Percentiles rank a stretch among this genome's conserved stretches.
phyloP scores from a whole-genome alignment of 2,797 vertebrate genomes.

The Hydrolagus colliei region DNA sequence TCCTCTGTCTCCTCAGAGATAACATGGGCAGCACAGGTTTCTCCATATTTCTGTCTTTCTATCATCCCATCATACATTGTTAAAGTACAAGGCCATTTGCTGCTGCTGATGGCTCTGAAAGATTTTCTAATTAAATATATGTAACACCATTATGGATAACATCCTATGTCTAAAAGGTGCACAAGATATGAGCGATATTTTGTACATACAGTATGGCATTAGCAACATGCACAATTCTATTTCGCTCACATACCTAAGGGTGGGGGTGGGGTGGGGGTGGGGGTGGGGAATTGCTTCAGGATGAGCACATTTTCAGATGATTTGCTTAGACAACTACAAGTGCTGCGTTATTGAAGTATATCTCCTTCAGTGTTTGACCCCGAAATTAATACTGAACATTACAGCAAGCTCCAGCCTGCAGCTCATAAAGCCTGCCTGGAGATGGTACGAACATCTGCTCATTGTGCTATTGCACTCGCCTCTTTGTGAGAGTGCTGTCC shows the following conservation, averaged over 20 bases:
- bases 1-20: constrained; percentile 48
- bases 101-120: constrained; percentile 77
- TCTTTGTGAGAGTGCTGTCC: constrained; percentile 15
- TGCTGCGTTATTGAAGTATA: constrained; percentile 46
- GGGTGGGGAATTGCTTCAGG: constrained; percentile 42
- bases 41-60: constrained; percentile 53
- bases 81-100: constrained; percentile 50
- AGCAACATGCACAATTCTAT: constrained; percentile 76
- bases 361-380: constrained; percentile 45
- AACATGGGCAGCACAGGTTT: constrained; percentile 61
- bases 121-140: constrained; percentile 74
- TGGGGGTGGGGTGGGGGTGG: constrained; percentile 34
- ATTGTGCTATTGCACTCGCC: constrained; percentile 40
- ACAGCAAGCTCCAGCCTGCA: constrained; percentile 40
- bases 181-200: constrained; percentile 66
- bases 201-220: constrained; percentile 52
- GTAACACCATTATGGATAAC: constrained; percentile 65
- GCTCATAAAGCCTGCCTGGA: constrained; percentile 28
- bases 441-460: constrained; percentile 42
- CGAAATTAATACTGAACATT: constrained; percentile 46
- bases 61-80: constrained; percentile 46
- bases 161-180: constrained; percentile 59
- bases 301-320: constrained; percentile 47
- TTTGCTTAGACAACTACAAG: constrained; percentile 43
- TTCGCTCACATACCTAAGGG: constrained; percentile 56